These are phyloP conservation scores for Oryzias melastigma DNA, from an alignment of 2,113 vertebrate species.

Conservation along the genomic window DNA sequence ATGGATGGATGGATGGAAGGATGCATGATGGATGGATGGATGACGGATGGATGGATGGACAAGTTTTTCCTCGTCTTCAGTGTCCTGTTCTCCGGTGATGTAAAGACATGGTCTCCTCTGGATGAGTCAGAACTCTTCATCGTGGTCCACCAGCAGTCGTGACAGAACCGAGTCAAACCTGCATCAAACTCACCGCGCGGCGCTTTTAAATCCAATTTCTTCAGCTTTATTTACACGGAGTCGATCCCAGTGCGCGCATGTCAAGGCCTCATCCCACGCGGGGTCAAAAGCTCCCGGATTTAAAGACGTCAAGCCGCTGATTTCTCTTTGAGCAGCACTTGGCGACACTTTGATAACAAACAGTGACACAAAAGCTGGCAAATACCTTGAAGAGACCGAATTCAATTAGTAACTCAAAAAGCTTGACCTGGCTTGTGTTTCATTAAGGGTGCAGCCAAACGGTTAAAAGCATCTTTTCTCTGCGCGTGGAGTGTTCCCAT, in stretches of 20 bases:
- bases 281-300: not conserved
- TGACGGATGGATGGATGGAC: too few relatives aligned
- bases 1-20: too few relatives aligned
- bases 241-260: not conserved
- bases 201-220: not conserved
- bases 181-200: too few relatives aligned
- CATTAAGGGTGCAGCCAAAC: slow-evolving; percentile 4
- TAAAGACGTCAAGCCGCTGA: not conserved
- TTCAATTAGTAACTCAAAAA: slow-evolving; percentile 23
- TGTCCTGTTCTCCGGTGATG: too few relatives aligned
- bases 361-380: slow-evolving; percentile 13
- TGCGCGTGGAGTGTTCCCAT: slow-evolving; percentile 1
- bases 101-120: too few relatives aligned
- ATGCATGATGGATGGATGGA: too few relatives aligned
- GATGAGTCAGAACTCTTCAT: too few relatives aligned
- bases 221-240: not conserved
- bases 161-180: too few relatives aligned
- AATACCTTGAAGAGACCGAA: slow-evolving; percentile 4
- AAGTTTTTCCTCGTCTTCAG: too few relatives aligned
- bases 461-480: slow-evolving; percentile 42
- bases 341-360: slow-evolving; percentile 1
- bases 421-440: slow-evolving; percentile 23
- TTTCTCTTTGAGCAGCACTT: not conserved
- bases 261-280: not conserved
- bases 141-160: too few relatives aligned